Evolutionary conservation across 2,113 vertebrate species (phyloP), one percentile per base, ranked within the genome.

Genomic region (Ceratotherium simum): DNA sequence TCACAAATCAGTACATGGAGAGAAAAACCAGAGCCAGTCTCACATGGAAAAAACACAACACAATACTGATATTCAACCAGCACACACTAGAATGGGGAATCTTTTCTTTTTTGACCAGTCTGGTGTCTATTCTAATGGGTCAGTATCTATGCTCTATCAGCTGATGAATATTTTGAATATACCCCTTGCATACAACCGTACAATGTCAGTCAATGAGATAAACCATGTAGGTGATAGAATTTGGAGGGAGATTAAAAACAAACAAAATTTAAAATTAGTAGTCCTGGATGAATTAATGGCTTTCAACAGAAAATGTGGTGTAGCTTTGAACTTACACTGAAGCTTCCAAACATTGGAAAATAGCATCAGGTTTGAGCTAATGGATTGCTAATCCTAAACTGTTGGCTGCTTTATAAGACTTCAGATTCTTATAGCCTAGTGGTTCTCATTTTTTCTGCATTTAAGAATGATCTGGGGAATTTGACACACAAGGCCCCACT

Each of bases 161-260:
- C 17, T 80, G 64, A 72, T 70, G 69, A 67, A 11, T 23, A 82
- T n/a, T 83, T 29, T 96, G n/a, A 95, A 69, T 65, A 56, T 69
- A 85, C 51, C 42, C 42, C 56, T 69, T 91, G 60, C 3, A 84
- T 25, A 46, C 25, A 29, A 73, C 0, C 87, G 13, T 56, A 39
- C 36, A 79, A 42, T n/a, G 36, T 62, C 79, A 16, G 5, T 29
- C 46, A 64, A 5, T 76, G 27, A 86, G 56, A 67, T 36, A 94
- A 76, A 36, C 2, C 5, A 46, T 81, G 18, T 20, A 75, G 2
- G 42, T 11, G 33, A 69, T 1, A 12, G 20, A 23, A 70, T 64
- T 76, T 79, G 33, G 17, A 96, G n/a, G 42, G 93, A 67, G 8
- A 80, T 64, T 67, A 64, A 92, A 92, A 89, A 56, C 8, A 33